phyloP scores from a whole-genome alignment of 2,888 invertebrate species.

The Hydroisotoma schaefferi region DNA sequence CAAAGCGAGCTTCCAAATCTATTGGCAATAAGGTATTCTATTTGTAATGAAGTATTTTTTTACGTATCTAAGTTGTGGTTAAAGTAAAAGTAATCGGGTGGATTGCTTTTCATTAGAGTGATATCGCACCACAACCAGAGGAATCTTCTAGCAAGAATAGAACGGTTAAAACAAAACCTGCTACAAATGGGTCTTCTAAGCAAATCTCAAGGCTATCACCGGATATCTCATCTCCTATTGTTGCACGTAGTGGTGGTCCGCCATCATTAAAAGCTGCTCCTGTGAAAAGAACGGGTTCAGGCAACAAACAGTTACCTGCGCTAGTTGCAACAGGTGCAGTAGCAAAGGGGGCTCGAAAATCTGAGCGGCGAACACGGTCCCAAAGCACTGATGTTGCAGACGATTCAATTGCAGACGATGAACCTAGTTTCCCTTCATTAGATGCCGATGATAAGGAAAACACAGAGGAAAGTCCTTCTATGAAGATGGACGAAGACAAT shows the following conservation, averaged over 20 bases:
- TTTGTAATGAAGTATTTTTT: too few species aligned
- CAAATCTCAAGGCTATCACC: conserved; percentile 22
- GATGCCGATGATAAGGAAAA: conserved; percentile 35
- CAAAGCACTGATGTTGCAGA: conserved; percentile 22
- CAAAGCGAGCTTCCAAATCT: conserved; percentile 11
- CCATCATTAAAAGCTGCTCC: conserved; percentile 20
- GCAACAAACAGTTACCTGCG: conserved; percentile 26
- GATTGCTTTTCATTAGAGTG: too few species aligned
- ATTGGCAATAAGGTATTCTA: conserved; percentile 5
- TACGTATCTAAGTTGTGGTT: too few species aligned
- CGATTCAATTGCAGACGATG: conserved; percentile 3
- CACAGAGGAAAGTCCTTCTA: background rate
- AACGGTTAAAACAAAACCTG: too few species aligned
- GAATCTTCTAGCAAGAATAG: too few species aligned
- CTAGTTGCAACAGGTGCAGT: conserved; percentile 24
- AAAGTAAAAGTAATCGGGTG: too few species aligned
- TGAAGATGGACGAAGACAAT: background rate
- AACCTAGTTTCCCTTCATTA: background rate
- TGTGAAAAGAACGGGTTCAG: background rate
- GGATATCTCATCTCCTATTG: conserved; percentile 22
- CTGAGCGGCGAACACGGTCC: background rate
- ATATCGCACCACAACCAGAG: too few species aligned
- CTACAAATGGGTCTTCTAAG: too few species aligned
- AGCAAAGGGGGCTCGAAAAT: conserved; percentile 6
- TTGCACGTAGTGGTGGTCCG: conserved; percentile 8